Percentiles rank a stretch among this genome's conserved stretches.
Evolutionary conservation across 2,797 vertebrate species (phyloP).

Genomic region (Alauda arvensis): DNA sequence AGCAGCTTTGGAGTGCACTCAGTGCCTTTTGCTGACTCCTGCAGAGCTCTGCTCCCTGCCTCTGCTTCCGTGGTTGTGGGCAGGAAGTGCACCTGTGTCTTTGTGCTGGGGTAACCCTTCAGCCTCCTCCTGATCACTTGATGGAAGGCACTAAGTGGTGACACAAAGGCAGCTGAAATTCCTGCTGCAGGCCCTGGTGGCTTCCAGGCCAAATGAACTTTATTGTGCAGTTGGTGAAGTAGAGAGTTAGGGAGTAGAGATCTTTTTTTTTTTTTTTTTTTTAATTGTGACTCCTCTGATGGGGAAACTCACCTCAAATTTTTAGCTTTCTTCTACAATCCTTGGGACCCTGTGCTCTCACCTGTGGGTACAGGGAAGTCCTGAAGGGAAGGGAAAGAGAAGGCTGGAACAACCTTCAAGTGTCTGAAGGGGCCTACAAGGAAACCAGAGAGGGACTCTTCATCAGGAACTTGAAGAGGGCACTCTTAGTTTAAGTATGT

Average conservation of each 20-base stretch:
- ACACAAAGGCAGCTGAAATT: background rate
- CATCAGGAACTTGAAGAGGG: background rate
- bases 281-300: background rate
- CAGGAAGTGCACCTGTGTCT: background rate
- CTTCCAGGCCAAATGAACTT: background rate
- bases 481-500: background rate
- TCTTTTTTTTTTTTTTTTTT: background rate
- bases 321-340: background rate
- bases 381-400: background rate
- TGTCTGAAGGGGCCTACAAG: background rate
- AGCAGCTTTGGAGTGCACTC: background rate
- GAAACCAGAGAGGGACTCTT: background rate
- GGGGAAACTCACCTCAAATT: background rate
- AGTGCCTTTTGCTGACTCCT: background rate
- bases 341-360: background rate
- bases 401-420: background rate
- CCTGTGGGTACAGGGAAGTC: background rate
- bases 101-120: background rate
- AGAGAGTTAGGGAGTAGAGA: background rate
- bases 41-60: no score
- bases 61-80: background rate
- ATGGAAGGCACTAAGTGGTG: background rate
- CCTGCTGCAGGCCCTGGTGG: background rate
- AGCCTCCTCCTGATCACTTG: rapidly evolving
- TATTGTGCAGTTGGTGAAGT: background rate